phyloP scores from a whole-genome alignment of 2,113 vertebrate species.

The Columba janthina region DNA sequence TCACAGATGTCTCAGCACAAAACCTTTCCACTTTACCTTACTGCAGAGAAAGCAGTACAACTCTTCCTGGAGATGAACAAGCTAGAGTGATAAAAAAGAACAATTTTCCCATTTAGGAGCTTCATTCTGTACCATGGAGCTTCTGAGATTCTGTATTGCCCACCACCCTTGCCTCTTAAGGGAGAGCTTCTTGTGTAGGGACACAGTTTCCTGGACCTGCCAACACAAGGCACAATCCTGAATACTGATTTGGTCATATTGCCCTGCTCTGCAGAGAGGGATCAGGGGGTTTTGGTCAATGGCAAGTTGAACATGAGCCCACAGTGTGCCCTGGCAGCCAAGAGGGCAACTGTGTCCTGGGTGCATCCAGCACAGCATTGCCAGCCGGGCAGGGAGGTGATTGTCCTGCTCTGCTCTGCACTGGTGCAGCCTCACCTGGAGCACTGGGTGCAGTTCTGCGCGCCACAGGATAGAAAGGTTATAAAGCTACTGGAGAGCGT shows the following conservation, averaged over 20 bases:
- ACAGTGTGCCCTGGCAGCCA: too few species aligned
- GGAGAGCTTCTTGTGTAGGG: neutral
- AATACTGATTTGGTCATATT: neutral
- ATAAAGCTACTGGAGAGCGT: too few species aligned
- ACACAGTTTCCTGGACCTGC: neutral
- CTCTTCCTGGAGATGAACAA: neutral
- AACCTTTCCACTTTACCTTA: neutral
- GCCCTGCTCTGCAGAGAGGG: too few species aligned
- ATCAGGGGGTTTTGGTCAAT: too few species aligned
- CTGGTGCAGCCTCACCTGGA: too few species aligned
- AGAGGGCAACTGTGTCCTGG: too few species aligned
- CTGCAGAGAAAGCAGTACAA: neutral
- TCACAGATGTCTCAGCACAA: neutral
- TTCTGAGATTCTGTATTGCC: neutral
- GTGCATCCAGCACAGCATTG: too few species aligned
- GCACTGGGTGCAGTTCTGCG: too few species aligned
- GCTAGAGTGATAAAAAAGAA: neutral
- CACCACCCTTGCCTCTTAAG: neutral
- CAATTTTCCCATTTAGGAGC: neutral
- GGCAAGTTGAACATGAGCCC: too few species aligned
- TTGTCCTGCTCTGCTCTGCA: too few species aligned
- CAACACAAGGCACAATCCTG: neutral
- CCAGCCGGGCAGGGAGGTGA: too few species aligned
- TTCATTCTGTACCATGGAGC: neutral
- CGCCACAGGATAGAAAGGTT: too few species aligned